Percentiles rank a stretch among this genome's conserved stretches.
These are phyloP conservation scores for Melanophora roralis DNA, from an alignment of 2,888 invertebrate species.

Conservation along the genomic window DNA sequence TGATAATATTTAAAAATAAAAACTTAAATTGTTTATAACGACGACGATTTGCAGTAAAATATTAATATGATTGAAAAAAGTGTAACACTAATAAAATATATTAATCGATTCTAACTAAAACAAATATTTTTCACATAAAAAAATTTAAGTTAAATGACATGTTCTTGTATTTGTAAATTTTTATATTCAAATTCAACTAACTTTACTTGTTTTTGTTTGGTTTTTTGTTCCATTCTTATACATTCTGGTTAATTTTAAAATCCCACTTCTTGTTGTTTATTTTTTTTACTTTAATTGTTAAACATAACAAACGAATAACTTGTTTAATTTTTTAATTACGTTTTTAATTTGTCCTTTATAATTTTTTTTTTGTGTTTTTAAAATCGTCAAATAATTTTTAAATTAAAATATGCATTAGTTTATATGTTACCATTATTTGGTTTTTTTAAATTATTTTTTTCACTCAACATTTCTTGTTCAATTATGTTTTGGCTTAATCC, in stretches of 20 bases:
- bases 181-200: neutral
- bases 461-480: constrained; percentile 65
- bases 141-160: constrained; percentile 13
- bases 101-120: neutral
- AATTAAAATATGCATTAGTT: too few relatives aligned
- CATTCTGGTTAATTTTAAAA: too few relatives aligned
- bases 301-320: constrained; percentile 55
- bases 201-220: constrained; percentile 12
- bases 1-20: constrained; percentile 14
- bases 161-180: neutral
- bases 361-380: constrained; percentile 61
- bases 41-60: constrained; percentile 8
- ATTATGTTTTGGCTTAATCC: constrained; percentile 41
- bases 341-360: constrained; percentile 61
- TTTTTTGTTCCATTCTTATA: neutral
- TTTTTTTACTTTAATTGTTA: constrained; percentile 28
- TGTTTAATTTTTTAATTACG: constrained; percentile 49
- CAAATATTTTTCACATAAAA: neutral
- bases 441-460: too few relatives aligned
- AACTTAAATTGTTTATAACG: constrained; percentile 32
- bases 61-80: neutral
- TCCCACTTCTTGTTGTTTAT: neutral
- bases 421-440: too few relatives aligned
- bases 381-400: neutral
- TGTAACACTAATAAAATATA: neutral